Evolutionary conservation across 2,797 vertebrate species (phyloP), one percentile per base, ranked within the genome.

Genomic region (Alectoris magna): DNA sequence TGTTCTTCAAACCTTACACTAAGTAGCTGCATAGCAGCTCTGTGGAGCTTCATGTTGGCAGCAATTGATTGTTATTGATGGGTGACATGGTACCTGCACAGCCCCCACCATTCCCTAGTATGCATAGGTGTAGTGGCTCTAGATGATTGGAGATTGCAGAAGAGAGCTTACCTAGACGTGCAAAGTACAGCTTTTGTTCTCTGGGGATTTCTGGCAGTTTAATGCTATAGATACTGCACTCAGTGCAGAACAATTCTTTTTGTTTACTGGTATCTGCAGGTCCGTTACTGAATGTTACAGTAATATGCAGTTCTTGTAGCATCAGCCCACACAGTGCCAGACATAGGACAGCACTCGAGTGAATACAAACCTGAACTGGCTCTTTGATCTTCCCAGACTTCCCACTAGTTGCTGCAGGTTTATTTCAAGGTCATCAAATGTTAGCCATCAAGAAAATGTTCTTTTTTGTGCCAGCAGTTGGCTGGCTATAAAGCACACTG

Each of bases 351-450:
- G 49, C 69, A 75, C 55, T 85, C 29, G 15, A 62, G 85, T 80
- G 49, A 94, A 87, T 86, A 87, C 71, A 80, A 85, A 90, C 58
- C 80, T 38, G 16, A 80, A 74, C 80, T 83, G 58, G 82, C 93
- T 89, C 66, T 96, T 94, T 94, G 75, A 90, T 88, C 81, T 88
- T 41, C 12, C 5, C 41, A 89, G 84, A 66, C 36, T 89, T 87
- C 62, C 53, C 43, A 66, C 72, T 72, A 59, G 69, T 70, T 83
- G 18, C 69, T 72, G 59, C 55, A 60, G 46, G 14, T 36, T 87
- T 96, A 87, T 78, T n/a, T 81, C 78, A 73, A 81, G 76, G 91
- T 92, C 82, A 58, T 81, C 60, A 66, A 53, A 26, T 58, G 41
- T 49, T 79, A 24, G 14, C 59, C 27, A 8, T 67, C 43, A 85